Conservation (phyloP, 2,888 invertebrate species). For the Pollenia griseotomentosa region DNA sequence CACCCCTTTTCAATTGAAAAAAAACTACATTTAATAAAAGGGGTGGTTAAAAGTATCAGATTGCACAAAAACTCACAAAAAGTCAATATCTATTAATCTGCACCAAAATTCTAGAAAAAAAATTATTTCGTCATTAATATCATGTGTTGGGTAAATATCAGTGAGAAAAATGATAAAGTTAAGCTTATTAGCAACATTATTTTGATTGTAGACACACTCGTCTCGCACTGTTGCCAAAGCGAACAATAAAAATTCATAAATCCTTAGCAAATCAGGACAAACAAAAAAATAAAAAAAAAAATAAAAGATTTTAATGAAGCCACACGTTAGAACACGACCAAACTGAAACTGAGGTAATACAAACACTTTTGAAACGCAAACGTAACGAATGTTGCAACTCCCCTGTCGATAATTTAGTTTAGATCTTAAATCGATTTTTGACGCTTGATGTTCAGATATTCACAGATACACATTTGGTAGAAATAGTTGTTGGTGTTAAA, state of each 20-base stretch:
- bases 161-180: constrained; percentile 59
- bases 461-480: not conserved
- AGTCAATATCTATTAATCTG: constrained; percentile 8
- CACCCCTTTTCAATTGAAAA: constrained; percentile 49
- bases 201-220: constrained; percentile 67
- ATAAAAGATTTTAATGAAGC: constrained; percentile 60
- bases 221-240: constrained; percentile 39
- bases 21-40: constrained; percentile 23
- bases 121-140: constrained; percentile 42
- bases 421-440: constrained; percentile 68
- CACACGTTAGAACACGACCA: constrained; percentile 11
- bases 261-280: constrained; percentile 69
- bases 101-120: constrained; percentile 4
- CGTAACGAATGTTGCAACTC: constrained; percentile 66
- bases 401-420: constrained; percentile 66
- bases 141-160: constrained; percentile 41
- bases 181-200: constrained; percentile 72
- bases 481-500: constrained; percentile 38
- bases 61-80: constrained; percentile 32
- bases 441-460: constrained; percentile 59
- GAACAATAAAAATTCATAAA: constrained; percentile 65
- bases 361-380: constrained; percentile 25
- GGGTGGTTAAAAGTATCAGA: constrained; percentile 60
- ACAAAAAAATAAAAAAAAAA: constrained; percentile 25
- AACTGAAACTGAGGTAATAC: constrained; percentile 28